Base-by-base conservation (phyloP, 92 coral and sea anemone genomes). In the Bergia puertoricense region DNA sequence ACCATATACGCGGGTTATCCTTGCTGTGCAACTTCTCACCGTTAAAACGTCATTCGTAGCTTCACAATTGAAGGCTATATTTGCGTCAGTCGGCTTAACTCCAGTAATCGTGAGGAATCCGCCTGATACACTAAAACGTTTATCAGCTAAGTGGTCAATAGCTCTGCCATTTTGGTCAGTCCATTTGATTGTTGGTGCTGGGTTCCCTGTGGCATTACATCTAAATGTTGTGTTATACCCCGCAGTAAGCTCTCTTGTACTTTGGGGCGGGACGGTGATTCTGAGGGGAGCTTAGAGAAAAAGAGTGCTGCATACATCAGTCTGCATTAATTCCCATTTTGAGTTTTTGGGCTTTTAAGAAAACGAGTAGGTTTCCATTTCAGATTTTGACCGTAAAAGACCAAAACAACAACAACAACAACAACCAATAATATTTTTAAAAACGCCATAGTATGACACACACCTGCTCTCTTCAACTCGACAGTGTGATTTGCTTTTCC, bases 401-500 rank as follows among this genome's bases (percentile, higher is more conserved):
- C n/a, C n/a, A n/a, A n/a, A n/a, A n/a, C n/a, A 7, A 4, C 51
- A 54, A 54, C 59, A 54, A 43, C 46, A 54, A 54, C 16, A 43
- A 43, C 30, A 30, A 30, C 30, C 30, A 30, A 30, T 30, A 30
- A 30, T 30, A 30, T 30, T 30, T 30, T 30, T 30, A 30, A 30
- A 30, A 30, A 30, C 30, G 30, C 30, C 30, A 30, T 30, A 30
- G 30, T 30, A 1, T 44, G 14, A 39, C 2, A 43, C 81, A 40
- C 71, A 95, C 98, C 90, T 65, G 96, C 98, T 66, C 13, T 36
- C 30, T 18, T 65, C 15, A 95, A 56, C 67, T 85, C 78, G 11
- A 95, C 81, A 8, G 69, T 72, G 48, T 86, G 48, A 4, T 57
- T 42, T 41, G 59, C 77, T 2, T 8, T 43, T 11, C 96, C 98